Conservation (phyloP, 1,140 invertebrate genomes). For the Aphis craccivora region DNA sequence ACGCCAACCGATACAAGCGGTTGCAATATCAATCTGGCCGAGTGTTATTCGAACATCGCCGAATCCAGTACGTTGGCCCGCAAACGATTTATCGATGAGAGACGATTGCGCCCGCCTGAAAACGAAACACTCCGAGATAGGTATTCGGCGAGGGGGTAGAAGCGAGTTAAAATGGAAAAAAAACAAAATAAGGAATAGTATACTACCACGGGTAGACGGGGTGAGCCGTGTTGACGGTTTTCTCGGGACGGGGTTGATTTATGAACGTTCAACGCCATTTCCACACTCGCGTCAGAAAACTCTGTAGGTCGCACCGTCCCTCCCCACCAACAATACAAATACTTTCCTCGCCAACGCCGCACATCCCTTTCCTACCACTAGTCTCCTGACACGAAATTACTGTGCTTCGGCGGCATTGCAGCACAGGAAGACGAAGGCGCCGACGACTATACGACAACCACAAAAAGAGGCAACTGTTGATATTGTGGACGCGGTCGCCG, state of each 20-base stretch:
- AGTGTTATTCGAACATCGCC: slow-evolving; percentile 13
- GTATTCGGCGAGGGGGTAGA: background rate
- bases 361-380: background rate
- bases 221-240: slow-evolving; percentile 26
- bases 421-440: background rate
- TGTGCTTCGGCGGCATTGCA: background rate
- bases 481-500: background rate
- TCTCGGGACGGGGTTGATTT: slow-evolving; percentile 40
- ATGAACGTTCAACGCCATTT: slow-evolving; percentile 55
- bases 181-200: slow-evolving; percentile 22
- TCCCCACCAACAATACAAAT: background rate
- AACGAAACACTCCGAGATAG: background rate
- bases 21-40: slow-evolving; percentile 21
- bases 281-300: slow-evolving; percentile 47
- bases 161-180: slow-evolving; percentile 34
- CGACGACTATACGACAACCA: background rate
- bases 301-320: slow-evolving; percentile 22
- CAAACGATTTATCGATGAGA: slow-evolving; percentile 16
- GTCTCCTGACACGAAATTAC: background rate
- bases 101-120: background rate
- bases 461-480: slow-evolving; percentile 49
- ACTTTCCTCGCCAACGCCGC: background rate
- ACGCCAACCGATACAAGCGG: background rate
- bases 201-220: background rate
- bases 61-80: background rate